phyloP scores from a whole-genome alignment of 2,113 vertebrate species.

The Macaca nemestrina region DNA sequence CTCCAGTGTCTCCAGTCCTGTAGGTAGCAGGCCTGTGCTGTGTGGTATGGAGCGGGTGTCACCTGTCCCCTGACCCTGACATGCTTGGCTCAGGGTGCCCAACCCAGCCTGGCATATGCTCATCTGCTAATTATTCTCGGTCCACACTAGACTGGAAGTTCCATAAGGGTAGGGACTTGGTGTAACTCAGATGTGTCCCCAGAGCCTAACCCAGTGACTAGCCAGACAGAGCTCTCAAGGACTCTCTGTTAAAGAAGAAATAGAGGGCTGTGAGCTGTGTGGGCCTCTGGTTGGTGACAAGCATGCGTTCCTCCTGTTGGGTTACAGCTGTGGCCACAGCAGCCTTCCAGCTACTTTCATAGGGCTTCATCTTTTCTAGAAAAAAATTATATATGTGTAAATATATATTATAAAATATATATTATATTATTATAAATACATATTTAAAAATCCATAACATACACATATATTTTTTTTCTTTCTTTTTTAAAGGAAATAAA shows the following conservation, averaged over 20 bases:
- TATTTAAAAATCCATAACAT: background rate
- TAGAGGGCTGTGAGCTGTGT: background rate
- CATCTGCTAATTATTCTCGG: background rate
- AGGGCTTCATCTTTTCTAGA: background rate
- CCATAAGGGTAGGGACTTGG: background rate
- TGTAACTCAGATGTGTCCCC: background rate
- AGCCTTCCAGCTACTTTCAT: background rate
- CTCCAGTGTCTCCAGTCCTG: too few species aligned
- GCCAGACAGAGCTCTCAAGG: background rate
- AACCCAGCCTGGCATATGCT: fast-evolving
- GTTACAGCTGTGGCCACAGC: background rate
- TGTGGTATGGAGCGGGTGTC: background rate
- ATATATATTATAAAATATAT: background rate
- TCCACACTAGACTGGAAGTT: fast-evolving
- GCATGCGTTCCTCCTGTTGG: background rate
- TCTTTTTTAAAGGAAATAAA: background rate
- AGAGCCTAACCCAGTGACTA: background rate
- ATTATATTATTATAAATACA: background rate
- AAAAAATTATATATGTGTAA: background rate
- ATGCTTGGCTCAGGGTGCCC: background rate
- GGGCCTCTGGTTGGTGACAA: background rate
- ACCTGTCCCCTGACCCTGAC: fast-evolving
- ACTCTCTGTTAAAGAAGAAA: background rate
- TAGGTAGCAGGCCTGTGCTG: background rate
- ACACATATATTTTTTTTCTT: background rate